phyloP scores from a whole-genome alignment of 35 echinoderm and acorn worm genomes.

The Diadema setosum region DNA sequence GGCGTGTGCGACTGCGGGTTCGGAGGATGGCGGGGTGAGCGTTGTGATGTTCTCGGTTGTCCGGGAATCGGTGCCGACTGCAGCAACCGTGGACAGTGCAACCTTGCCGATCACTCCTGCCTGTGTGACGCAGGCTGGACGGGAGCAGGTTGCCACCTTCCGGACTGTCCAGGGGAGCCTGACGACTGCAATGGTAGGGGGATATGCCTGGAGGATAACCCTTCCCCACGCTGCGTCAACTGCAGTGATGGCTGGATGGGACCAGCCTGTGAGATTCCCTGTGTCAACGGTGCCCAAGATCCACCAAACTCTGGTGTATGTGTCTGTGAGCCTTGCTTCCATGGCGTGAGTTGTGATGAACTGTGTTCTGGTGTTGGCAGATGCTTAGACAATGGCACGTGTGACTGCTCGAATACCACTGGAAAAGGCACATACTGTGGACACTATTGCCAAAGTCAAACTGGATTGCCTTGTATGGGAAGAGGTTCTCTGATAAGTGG shows the following conservation, averaged over 20 bases:
- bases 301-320: conserved; percentile 78
- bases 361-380: conserved; percentile 49
- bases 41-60: conserved; percentile 60
- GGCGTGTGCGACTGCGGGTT: conserved; percentile 81
- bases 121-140: conserved; percentile 67
- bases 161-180: conserved; percentile 82
- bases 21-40: conserved; percentile 69
- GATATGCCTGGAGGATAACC: conserved; percentile 53
- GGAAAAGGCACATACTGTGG: conserved; percentile 75
- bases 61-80: conserved; percentile 74
- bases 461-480: conserved; percentile 80
- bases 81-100: conserved; percentile 76
- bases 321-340: conserved; percentile 84
- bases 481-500: conserved; percentile 69
- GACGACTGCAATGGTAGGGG: conserved; percentile 74
- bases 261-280: conserved; percentile 67
- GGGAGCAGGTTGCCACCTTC: conserved; percentile 66
- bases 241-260: conserved; percentile 71
- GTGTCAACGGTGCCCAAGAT: conserved; percentile 51
- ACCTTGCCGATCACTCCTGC: conserved; percentile 40
- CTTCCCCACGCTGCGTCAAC: conserved; percentile 60
- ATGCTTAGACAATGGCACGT: conserved; percentile 59
- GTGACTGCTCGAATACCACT: conserved; percentile 65
- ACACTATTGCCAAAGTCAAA: conserved; percentile 38
- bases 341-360: conserved; percentile 56